Base-by-base conservation (phyloP, 2,113 vertebrate species). In the Sorex fumeus region DNA sequence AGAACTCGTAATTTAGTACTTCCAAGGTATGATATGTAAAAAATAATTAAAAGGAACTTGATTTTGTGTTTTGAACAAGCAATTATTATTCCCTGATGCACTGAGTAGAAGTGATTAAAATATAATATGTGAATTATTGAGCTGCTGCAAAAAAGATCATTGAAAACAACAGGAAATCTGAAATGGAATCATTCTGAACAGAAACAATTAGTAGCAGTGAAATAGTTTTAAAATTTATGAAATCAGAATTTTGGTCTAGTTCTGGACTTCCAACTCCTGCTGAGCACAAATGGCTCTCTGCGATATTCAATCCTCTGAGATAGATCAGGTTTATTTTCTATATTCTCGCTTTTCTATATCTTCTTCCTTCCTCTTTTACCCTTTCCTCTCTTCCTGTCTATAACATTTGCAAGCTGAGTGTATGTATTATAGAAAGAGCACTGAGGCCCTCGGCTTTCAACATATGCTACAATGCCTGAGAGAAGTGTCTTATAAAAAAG, bases 81-180 rank as follows among this genome's bases (percentile, higher is more conserved):
- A 40, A 10, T 83, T 78, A 64, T 69, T 87, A 64, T 69, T 84
- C 53, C 4, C 21, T 25, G 36, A 15, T 57, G 1, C 23, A 90
- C 34, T 62, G 21, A 40, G 4, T 28, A 89, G 25, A 89, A 53
- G 64, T 8, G 53, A 62, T 69, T 71, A 87, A 87, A 91, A 75
- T 79, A 74, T 16, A 70, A 50, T 60, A 18, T 77, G 12, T 69
- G 79, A 45, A 9, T 36, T 12, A 75, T 50, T 53, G 21, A 72
- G 76, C 0, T 19, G 4, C 43, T 81, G 5, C 43, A 67, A 9
- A 74, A 60, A 82, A 83, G 30, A 53, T 25, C 2, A 84, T 91
- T 43, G 93, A 70, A 11, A 36, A 60, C 6, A 16, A 21, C 36
- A 57, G 69, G 57, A 19, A 60, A 13, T 50, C 6, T 80, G 53